These are phyloP conservation scores for Drosophila meridionalis DNA, from an alignment of 2,888 invertebrate species.

Conservation along the genomic window DNA sequence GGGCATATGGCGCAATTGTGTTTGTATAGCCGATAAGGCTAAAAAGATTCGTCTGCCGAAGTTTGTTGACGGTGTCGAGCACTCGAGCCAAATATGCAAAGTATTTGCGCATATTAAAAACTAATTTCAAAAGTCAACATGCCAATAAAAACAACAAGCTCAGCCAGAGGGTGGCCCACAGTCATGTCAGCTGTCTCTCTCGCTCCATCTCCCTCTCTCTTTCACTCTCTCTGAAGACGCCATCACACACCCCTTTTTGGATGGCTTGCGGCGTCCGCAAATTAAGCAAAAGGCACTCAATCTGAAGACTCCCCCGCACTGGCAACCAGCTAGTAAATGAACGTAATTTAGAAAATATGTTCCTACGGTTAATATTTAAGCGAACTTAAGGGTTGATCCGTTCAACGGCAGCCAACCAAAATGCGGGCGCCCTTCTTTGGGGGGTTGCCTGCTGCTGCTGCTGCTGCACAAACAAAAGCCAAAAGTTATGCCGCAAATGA, in stretches of 20 bases:
- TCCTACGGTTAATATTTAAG: constrained; percentile 70
- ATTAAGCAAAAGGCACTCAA: constrained; percentile 78
- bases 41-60: constrained; percentile 27
- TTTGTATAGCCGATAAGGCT: constrained; percentile 22
- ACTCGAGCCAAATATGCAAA: constrained; percentile 71
- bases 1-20: constrained; percentile 67
- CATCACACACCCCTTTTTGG: constrained; percentile 64
- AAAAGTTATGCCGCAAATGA: constrained; percentile 80
- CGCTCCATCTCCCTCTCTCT: no score
- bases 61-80: constrained; percentile 22
- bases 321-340: constrained; percentile 66
- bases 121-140: constrained; percentile 85
- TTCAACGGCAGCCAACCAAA: constrained; percentile 64
- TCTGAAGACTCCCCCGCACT: constrained; percentile 42
- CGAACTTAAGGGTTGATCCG: constrained; percentile 74
- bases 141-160: constrained; percentile 81
- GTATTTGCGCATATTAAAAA: constrained; percentile 85
- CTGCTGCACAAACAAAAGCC: constrained; percentile 71
- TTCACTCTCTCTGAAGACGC: constrained; percentile 30
- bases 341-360: constrained; percentile 79
- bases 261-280: constrained; percentile 65
- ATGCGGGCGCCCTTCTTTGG: constrained; percentile 61
- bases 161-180: constrained; percentile 40
- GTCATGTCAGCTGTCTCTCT: no score
- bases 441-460: constrained; percentile 22